These are phyloP conservation scores for Melanchra persicariae DNA, from an alignment of 2,888 invertebrate genomes.

Conservation along the genomic window DNA sequence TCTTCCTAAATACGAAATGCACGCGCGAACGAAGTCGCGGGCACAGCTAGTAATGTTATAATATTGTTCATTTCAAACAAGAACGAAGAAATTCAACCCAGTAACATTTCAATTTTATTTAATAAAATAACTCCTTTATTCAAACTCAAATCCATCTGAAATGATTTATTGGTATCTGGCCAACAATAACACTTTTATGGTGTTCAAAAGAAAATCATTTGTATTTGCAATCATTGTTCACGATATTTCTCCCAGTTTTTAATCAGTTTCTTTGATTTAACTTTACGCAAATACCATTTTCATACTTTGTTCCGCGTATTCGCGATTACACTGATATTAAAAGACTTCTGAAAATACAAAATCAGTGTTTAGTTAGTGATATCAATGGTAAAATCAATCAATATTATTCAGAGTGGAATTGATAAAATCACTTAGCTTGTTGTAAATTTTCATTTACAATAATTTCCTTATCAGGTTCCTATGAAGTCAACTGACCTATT, in stretches of 20 bases:
- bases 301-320: slow-evolving; percentile 31
- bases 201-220: slow-evolving; percentile 53
- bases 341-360: slow-evolving; percentile 27
- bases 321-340: slow-evolving; percentile 25
- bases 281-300: slow-evolving; percentile 11
- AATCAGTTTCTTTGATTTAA: slow-evolving; percentile 9
- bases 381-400: slow-evolving; percentile 57
- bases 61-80: background rate
- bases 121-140: slow-evolving; percentile 26
- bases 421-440: slow-evolving; percentile 41
- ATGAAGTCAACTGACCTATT: slow-evolving; percentile 68
- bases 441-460: slow-evolving; percentile 41
- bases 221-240: slow-evolving; percentile 4
- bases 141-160: slow-evolving; percentile 34
- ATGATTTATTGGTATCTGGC: slow-evolving; percentile 34
- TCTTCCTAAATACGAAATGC: too few relatives aligned
- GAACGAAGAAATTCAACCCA: too few relatives aligned
- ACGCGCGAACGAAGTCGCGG: too few relatives aligned
- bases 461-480: slow-evolving; percentile 62
- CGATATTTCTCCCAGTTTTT: slow-evolving; percentile 14
- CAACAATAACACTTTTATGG: slow-evolving; percentile 21
- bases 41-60: too few relatives aligned
- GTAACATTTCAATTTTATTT: slow-evolving; percentile 47
- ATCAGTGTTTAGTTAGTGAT: slow-evolving; percentile 37
- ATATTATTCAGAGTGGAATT: too few relatives aligned